Evolutionary conservation across 1,140 invertebrate genomes (phyloP).

Genomic region (Trichogramma pretiosum): DNA sequence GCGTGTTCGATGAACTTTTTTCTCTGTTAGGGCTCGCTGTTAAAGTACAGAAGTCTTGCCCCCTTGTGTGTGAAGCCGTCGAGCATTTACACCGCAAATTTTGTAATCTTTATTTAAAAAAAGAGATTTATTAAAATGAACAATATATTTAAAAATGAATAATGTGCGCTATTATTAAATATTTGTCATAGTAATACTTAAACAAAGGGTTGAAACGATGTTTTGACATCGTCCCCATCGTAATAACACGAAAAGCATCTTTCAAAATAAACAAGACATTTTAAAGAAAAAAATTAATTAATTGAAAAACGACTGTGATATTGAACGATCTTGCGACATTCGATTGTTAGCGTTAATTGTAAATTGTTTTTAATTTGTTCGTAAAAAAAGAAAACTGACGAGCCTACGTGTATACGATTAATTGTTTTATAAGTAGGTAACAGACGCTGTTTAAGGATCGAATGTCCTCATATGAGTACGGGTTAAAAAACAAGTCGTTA

Average conservation of each 20-base stretch:
- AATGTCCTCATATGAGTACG: too few species aligned
- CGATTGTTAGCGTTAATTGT: slow-evolving; percentile 36
- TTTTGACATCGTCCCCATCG: too few species aligned
- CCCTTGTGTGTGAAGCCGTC: slow-evolving; percentile 18
- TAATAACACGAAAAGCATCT: too few species aligned
- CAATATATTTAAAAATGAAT: too few species aligned
- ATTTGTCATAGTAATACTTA: too few species aligned
- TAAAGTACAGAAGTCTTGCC: slow-evolving; percentile 8
- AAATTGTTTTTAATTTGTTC: slow-evolving; percentile 25
- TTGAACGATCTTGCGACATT: slow-evolving; percentile 46
- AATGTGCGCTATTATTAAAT: slow-evolving; percentile 34
- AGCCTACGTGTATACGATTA: too few species aligned
- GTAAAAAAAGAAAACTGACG: background rate
- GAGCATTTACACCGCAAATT: slow-evolving; percentile 29
- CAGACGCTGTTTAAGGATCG: too few species aligned
- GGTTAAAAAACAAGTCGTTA: too few species aligned
- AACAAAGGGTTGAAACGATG: too few species aligned
- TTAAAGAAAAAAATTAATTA: slow-evolving; percentile 33
- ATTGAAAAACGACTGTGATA: slow-evolving; percentile 49
- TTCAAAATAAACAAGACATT: slow-evolving; percentile 23
- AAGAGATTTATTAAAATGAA: too few species aligned
- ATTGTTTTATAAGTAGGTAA: too few species aligned
- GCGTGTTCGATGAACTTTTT: slow-evolving; percentile 13
- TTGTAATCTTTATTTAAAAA: slow-evolving; percentile 42
- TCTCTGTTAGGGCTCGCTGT: slow-evolving; percentile 11